phyloP scores from a whole-genome alignment of 2,113 vertebrate species.

The Phycodurus eques region DNA sequence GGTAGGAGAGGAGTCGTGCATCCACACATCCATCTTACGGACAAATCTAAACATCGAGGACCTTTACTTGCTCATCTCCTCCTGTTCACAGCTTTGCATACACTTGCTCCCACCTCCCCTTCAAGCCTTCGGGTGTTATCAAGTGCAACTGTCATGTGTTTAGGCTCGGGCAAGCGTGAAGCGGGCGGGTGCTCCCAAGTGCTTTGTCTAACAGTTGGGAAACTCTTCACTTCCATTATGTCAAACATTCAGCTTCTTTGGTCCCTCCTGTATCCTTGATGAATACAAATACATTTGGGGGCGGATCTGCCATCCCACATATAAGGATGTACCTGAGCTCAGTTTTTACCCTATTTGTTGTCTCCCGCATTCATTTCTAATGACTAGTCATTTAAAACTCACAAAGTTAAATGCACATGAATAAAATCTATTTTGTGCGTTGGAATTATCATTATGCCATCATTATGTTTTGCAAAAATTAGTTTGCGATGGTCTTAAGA shows the following conservation, averaged over 20 bases:
- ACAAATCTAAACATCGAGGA: slow-evolving; percentile 62
- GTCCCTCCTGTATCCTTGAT: slow-evolving; percentile 20
- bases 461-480: no score
- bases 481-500: no score
- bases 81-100: slow-evolving; percentile 16
- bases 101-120: slow-evolving; percentile 11
- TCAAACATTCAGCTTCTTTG: slow-evolving; percentile 44
- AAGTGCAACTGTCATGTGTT: slow-evolving; percentile 55
- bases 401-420: no score
- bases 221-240: slow-evolving; percentile 50
- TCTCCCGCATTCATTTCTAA: no score
- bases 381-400: no score
- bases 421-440: no score
- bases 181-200: slow-evolving; percentile 41
- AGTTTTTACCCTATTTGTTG: no score
- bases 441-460: no score
- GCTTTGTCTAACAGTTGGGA: slow-evolving; percentile 53
- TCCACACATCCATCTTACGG: slow-evolving; percentile 42
- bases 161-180: slow-evolving; percentile 68
- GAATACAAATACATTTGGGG: not conserved
- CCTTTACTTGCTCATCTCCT: slow-evolving; percentile 47
- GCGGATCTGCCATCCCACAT: no score
- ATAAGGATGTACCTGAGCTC: no score
- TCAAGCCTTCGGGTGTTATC: slow-evolving; percentile 50
- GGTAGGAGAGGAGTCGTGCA: slow-evolving; percentile 30